Conservation (phyloP, 2,797 vertebrate species). For the Dendrocincla fuliginosa region DNA sequence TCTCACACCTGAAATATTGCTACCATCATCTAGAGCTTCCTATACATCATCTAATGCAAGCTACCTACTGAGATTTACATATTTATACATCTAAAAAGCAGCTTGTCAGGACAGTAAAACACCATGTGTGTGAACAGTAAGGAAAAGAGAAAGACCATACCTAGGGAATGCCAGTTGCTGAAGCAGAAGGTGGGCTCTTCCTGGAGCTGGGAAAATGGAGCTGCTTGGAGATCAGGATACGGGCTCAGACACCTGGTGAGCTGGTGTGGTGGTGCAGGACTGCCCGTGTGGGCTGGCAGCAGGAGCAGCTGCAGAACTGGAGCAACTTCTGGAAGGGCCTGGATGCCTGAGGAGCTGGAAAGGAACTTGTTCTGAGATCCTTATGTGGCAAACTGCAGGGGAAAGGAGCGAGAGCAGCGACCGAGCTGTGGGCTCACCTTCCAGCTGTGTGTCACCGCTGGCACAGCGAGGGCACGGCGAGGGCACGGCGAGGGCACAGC, state of each 20-base stretch:
- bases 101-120: background rate
- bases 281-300: background rate
- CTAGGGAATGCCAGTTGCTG: background rate
- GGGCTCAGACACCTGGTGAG: background rate
- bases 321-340: background rate
- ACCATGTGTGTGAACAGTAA: accelerated
- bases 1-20: background rate
- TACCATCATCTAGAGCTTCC: background rate
- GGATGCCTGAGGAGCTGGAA: background rate
- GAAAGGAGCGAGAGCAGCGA: background rate
- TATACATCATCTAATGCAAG: background rate
- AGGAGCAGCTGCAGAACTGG: background rate
- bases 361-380: background rate
- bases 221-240: background rate
- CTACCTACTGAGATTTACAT: background rate
- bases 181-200: background rate
- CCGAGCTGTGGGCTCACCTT: background rate
- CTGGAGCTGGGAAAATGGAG: background rate
- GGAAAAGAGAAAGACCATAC: background rate
- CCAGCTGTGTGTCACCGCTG: background rate
- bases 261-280: background rate
- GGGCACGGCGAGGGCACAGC: no score
- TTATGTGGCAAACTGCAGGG: background rate
- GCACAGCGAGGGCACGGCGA: accelerated
- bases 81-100: background rate